phyloP scores from a whole-genome alignment of 1,140 invertebrate species.

The Melanaphis sacchari region DNA sequence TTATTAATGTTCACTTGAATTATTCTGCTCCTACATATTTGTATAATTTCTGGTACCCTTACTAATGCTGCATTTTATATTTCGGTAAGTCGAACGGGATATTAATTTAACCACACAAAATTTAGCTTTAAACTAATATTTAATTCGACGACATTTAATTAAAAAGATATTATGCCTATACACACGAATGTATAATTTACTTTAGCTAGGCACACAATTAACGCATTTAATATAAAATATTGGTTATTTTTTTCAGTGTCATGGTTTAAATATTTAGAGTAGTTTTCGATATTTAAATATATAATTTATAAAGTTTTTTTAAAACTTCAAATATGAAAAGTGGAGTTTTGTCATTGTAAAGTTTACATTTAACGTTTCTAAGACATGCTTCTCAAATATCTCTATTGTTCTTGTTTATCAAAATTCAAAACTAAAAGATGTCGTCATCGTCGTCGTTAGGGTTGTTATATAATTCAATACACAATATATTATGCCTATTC shows the following conservation, averaged over 20 bases:
- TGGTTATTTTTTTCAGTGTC: too few species aligned
- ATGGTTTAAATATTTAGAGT: not conserved
- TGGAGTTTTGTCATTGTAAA: not conserved
- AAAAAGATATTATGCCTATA: not conserved
- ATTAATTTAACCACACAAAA: not conserved
- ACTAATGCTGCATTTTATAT: not conserved
- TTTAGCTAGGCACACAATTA: too few species aligned
- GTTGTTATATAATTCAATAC: not conserved
- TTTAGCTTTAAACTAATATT: not conserved
- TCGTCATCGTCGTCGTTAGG: not conserved
- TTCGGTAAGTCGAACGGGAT: not conserved
- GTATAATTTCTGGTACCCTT: not conserved
- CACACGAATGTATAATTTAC: not conserved
- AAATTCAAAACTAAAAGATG: not conserved
- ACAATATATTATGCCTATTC: not conserved
- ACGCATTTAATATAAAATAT: not conserved
- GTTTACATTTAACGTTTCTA: not conserved
- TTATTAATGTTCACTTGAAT: slow-evolving; percentile 6
- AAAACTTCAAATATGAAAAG: not conserved
- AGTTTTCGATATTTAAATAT: not conserved
- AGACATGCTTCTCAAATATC: not conserved
- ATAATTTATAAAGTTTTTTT: not conserved
- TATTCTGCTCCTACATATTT: not conserved
- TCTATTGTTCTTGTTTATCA: not conserved
- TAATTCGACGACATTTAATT: not conserved